Base-by-base conservation (phyloP, 2,888 invertebrate genomes). In the Cetonia aurata region DNA sequence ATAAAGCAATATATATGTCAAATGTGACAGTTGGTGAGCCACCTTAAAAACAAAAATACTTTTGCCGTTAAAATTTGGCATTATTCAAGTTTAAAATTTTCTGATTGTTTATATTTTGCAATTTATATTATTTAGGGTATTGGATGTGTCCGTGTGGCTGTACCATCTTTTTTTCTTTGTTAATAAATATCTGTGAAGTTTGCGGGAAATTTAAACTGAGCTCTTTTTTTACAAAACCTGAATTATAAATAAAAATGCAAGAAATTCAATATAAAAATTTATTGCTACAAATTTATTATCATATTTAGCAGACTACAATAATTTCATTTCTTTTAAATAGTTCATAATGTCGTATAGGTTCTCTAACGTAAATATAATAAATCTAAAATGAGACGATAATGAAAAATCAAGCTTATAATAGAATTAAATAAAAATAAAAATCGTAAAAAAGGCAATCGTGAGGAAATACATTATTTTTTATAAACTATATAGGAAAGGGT, bases 211-310 rank as follows among this genome's bases (percentile, higher is more conserved):
- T 44, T 13, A 44, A 44, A 44, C 6, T 44, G 1, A 44, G 13
- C 6, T 44, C 6, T 44, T 13, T n/a, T 6, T n/a, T 44, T 41
- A 9, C 42, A 10, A 10, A 10, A n/a, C n/a, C n/a, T n/a, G n/a
- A 25, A 25, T 3, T 25, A 25, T 25, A 46, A 46, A 50, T 15
- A 50, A 56, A 56, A 56, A 8, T 2, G 25, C 31, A 9, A 31
- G 19, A n/a, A 12, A 25, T 69, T 68, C 68, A 65, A 68, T 71
- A 71, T 71, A 71, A 71, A 71, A 71, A 68, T 71, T 67, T 71
- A 71, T 71, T 71, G 71, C 71, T 71, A 71, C 56, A 71, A 69
- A 50, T 65, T 65, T 65, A 70, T 62, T 67, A 68, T 67, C 68
- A 67, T 59, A 53, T 48, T 59, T 48, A 69, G 59, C 57, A 44